phyloP scores from a whole-genome alignment of 2,888 invertebrate genomes.

The Drosophila mulleri region DNA sequence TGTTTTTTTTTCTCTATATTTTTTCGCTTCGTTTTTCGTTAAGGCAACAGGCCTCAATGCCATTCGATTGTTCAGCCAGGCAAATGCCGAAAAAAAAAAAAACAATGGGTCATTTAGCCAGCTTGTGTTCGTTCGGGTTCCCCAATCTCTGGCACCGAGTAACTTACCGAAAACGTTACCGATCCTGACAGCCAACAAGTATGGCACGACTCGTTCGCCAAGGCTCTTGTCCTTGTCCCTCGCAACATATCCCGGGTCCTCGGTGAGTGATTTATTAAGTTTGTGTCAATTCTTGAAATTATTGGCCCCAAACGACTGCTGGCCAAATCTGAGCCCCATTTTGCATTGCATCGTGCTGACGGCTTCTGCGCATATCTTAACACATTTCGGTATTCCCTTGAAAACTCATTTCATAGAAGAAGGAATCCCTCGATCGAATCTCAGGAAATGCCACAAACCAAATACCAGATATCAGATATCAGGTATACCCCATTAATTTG shows the following conservation, averaged over 20 bases:
- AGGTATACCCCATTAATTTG: conserved; percentile 12
- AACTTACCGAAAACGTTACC: conserved; percentile 66
- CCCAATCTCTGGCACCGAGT: conserved; percentile 19
- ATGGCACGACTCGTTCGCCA: conserved; percentile 72
- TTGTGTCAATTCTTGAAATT: conserved; percentile 82
- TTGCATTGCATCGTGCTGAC: conserved; percentile 62
- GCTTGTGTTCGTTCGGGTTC: conserved; percentile 18
- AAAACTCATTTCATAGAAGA: conserved; percentile 70
- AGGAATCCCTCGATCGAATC: conserved; percentile 13
- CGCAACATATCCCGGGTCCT: conserved; percentile 4
- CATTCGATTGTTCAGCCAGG: conserved; percentile 70
- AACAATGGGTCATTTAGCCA: conserved; percentile 77
- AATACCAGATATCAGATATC: neutral
- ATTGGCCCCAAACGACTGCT: conserved; percentile 62
- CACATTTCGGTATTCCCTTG: conserved; percentile 78
- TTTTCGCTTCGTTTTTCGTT: neutral
- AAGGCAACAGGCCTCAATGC: conserved; percentile 39
- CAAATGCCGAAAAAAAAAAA: conserved; percentile 48
- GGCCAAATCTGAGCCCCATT: conserved; percentile 33
- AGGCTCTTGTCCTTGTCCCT: conserved; percentile 55
- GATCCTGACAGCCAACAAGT: conserved; percentile 82
- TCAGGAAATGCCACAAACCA: neutral
- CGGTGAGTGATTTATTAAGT: conserved; percentile 82
- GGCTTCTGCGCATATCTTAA: conserved; percentile 81
- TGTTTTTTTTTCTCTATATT: conserved; percentile 18